Evolutionary conservation across 1,140 invertebrate species (phyloP).

Genomic region (Plodia interpunctella): DNA sequence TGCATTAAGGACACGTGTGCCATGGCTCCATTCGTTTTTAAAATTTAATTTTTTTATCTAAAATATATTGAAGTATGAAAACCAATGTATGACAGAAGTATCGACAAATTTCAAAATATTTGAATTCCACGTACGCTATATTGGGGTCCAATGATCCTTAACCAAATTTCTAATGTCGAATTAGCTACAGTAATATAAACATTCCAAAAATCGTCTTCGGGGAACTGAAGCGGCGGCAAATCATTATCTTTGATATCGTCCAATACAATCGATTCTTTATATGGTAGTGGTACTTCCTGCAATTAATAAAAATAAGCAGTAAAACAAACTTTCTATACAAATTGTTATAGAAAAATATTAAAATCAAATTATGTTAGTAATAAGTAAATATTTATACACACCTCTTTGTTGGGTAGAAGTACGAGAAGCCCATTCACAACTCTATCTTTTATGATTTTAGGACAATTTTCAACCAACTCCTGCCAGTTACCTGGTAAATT

Average conservation of each 20-base stretch:
- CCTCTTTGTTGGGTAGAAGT: constrained; percentile 64
- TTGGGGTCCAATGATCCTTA: constrained; percentile 73
- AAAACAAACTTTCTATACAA: no score
- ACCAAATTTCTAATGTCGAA: constrained; percentile 77
- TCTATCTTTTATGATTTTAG: constrained; percentile 67
- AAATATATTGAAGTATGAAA: no score
- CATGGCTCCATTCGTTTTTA: no score
- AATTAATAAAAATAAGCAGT: neutral
- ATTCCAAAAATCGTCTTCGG: constrained; percentile 74
- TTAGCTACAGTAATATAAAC: constrained; percentile 76
- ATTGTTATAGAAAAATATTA: no score
- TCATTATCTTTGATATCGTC: constrained; percentile 58
- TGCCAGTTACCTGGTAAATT: constrained; percentile 77
- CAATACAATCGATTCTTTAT: constrained; percentile 23
- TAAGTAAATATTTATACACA: no score
- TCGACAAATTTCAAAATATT: no score
- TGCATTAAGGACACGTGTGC: no score
- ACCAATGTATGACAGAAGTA: no score
- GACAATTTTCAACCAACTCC: constrained; percentile 64
- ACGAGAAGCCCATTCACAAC: constrained; percentile 72
- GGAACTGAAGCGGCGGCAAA: constrained; percentile 68
- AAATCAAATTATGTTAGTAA: no score
- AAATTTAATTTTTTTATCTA: no score
- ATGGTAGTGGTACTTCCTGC: constrained; percentile 32
- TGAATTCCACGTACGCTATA: constrained; percentile 73